These are phyloP conservation scores for Frankliniella fusca DNA, from an alignment of 2,888 invertebrate genomes.

Conservation along the genomic window DNA sequence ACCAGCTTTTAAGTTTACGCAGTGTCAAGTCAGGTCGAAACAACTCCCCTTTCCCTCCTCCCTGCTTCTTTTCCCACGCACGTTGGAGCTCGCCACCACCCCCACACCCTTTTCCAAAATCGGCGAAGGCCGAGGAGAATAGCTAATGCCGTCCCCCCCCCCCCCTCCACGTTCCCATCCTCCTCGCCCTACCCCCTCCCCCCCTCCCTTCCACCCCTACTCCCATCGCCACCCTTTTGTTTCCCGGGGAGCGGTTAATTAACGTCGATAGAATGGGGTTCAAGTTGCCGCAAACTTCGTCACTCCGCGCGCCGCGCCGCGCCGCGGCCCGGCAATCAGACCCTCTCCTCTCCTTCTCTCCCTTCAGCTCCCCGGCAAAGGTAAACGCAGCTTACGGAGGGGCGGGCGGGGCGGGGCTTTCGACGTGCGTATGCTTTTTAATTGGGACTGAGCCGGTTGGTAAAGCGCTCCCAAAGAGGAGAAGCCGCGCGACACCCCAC, in stretches of 20 bases:
- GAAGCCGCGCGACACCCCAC: no score
- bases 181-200: neutral
- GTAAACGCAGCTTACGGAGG: no score
- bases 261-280: neutral
- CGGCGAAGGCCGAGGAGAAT: neutral
- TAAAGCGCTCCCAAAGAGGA: no score
- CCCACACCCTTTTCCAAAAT: neutral
- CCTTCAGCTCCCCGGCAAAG: no score
- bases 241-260: neutral
- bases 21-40: neutral
- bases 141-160: neutral
- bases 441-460: no score
- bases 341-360: no score
- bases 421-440: no score
- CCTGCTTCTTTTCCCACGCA: neutral
- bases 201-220: neutral
- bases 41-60: neutral
- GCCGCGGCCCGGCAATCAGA: no score
- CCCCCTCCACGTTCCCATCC: neutral
- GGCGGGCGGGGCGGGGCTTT: no score
- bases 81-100: neutral
- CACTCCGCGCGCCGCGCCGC: neutral
- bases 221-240: neutral
- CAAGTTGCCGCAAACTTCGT: slow-evolving; percentile 5
- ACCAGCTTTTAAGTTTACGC: neutral